Percentiles rank a stretch among this genome's conserved stretches.
Conservation (phyloP, 2,888 invertebrate genomes). For the Mimas tiliae region DNA sequence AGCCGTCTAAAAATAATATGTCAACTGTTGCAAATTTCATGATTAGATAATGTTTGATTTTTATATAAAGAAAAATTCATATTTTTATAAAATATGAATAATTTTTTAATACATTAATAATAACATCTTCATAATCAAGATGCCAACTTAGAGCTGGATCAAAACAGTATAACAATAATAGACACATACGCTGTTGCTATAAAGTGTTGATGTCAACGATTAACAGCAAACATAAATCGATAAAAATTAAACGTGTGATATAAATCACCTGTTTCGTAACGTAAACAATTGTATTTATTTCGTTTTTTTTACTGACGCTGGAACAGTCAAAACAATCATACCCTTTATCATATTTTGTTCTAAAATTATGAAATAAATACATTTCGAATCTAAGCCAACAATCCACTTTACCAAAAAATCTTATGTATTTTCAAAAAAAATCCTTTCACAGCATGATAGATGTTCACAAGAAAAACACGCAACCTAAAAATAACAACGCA, state of each 20-base stretch:
- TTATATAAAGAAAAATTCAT: no score
- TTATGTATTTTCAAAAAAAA: neutral
- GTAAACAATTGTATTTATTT: neutral
- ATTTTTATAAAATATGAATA: no score
- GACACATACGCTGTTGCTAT: neutral
- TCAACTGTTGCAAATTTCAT: no score
- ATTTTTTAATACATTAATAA: no score
- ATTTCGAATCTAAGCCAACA: neutral
- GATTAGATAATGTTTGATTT: no score
- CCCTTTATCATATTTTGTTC: neutral
- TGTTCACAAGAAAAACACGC: neutral
- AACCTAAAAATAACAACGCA: conserved; percentile 6
- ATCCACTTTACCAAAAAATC: neutral
- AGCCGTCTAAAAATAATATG: no score
- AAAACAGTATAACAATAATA: neutral
- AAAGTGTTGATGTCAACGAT: neutral
- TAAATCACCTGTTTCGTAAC: neutral
- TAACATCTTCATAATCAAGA: no score
- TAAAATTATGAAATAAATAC: neutral
- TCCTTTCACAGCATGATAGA: neutral
- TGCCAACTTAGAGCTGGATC: no score
- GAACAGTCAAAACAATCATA: neutral
- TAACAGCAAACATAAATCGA: neutral
- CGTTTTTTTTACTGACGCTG: neutral
- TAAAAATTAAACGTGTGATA: neutral